Base-by-base conservation (phyloP, 2,797 vertebrate genomes). In the Clarias laeviceps region DNA sequence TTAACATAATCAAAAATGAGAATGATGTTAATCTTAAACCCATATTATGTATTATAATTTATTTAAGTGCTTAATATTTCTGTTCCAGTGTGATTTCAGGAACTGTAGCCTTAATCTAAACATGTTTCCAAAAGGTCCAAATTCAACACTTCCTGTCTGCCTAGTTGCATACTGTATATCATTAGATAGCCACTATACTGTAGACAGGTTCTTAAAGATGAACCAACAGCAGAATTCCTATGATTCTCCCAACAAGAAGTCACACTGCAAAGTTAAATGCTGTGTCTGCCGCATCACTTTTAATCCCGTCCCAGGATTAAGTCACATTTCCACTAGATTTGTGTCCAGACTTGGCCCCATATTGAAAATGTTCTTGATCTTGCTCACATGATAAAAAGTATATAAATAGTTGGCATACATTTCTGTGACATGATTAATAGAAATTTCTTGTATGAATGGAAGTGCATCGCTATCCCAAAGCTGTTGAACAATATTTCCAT, bases 381-480 rank as follows among this genome's bases (percentile, higher is more conserved):
- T n/a, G 5, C 54, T 18, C 17, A 56, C n/a, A 76, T 17, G 18
- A 77, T 27, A 24, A 57, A 40, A 27, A 64, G 22, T 79, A 79
- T 79, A 79, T 79, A 62, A 79, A 62, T n/a, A 79, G 24, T 32
- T 62, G 34, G 22, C 12, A 14, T 14, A 37, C 59, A 62, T 79
- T 69, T 56, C 14, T 69, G 65, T 6, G 12, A 40, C 54, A 65
- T 29, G 56, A 70, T 80, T 74, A 85, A 72, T 77, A 86, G 70
- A 59, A 85, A 72, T 80, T 82, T 72, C 29, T 29, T 62, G 50
- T 64, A 64, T 61, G 45, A 74, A 57, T 65, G 37, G 83, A 86
- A 73, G 29, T 57, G 56, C 59, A 56, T 64, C 80, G 82, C 72
- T 79, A 15, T 86, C 73, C 45, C n/a, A 54, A 8, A 27, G 40